phyloP scores from a whole-genome alignment of 2,797 vertebrate genomes.

The Anguilla anguilla region DNA sequence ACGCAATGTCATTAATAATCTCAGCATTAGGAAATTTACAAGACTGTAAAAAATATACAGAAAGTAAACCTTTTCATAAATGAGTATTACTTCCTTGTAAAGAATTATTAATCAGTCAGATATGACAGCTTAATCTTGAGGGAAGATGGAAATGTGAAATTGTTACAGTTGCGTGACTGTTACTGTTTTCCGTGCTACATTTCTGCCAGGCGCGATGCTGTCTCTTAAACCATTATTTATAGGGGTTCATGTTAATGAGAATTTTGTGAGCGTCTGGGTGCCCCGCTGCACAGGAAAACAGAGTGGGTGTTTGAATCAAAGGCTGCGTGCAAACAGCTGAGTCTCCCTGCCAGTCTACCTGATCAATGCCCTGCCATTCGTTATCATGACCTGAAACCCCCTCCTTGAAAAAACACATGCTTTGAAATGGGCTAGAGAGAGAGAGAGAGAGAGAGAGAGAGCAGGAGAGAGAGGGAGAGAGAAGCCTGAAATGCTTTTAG shows the following conservation, averaged over 20 bases:
- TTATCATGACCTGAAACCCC: conserved; percentile 10
- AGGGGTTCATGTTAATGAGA: conserved; percentile 31
- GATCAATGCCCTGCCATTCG: background rate
- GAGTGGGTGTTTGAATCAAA: conserved; percentile 14
- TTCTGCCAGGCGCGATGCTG: conserved; percentile 15
- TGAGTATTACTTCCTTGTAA: background rate
- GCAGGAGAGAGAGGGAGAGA: background rate
- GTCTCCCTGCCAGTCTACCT: conserved; percentile 3
- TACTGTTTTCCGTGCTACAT: background rate
- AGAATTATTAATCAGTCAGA: background rate
- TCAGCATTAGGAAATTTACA: background rate
- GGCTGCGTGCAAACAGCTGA: conserved; percentile 27
- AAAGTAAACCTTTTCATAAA: background rate
- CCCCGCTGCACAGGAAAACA: conserved; percentile 1
- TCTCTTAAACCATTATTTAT: conserved; percentile 37
- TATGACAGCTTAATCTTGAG: background rate
- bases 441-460: background rate
- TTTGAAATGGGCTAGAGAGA: background rate
- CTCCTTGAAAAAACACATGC: background rate
- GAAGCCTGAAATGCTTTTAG: background rate
- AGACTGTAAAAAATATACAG: background rate
- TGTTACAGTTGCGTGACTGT: background rate
- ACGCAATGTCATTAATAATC: background rate
- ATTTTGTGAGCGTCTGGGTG: conserved; percentile 28
- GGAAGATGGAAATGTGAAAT: background rate